Conservation (phyloP, 2,113 vertebrate species). For the Saimiri boliviensis region DNA sequence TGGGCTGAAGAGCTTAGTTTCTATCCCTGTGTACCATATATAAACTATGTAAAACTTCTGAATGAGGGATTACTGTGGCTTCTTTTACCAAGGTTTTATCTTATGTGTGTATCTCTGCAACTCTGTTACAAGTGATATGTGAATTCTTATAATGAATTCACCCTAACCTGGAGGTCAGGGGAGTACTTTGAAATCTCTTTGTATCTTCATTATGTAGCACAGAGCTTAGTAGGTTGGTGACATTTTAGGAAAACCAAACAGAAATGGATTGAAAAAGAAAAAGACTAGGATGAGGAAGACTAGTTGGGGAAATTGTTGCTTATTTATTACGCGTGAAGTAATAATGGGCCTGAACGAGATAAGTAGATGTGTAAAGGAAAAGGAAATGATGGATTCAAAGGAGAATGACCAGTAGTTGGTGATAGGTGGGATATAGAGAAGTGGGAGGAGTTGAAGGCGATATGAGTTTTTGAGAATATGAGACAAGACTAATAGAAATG, state of each 20-base stretch:
- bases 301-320: slow-evolving; percentile 20
- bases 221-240: slow-evolving; percentile 31
- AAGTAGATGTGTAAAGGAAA: neutral
- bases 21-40: neutral
- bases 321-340: slow-evolving; percentile 7
- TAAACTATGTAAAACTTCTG: neutral
- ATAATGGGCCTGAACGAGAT: neutral
- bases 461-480: neutral
- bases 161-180: neutral
- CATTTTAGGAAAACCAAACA: slow-evolving; percentile 38
- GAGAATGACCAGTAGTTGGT: neutral
- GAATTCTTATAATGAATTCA: slow-evolving; percentile 3
- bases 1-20: neutral
- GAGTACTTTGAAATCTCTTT: slow-evolving; percentile 32
- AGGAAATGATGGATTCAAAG: neutral
- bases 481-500: slow-evolving; percentile 20
- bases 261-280: slow-evolving; percentile 44
- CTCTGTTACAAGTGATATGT: neutral
- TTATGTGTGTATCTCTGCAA: slow-evolving; percentile 22
- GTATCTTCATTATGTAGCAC: neutral
- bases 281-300: neutral
- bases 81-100: slow-evolving; percentile 21
- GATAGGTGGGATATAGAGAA: neutral
- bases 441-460: neutral
- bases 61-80: neutral